Conservation (phyloP, 2,797 vertebrate genomes). For the Rhynchotus rufescens region DNA sequence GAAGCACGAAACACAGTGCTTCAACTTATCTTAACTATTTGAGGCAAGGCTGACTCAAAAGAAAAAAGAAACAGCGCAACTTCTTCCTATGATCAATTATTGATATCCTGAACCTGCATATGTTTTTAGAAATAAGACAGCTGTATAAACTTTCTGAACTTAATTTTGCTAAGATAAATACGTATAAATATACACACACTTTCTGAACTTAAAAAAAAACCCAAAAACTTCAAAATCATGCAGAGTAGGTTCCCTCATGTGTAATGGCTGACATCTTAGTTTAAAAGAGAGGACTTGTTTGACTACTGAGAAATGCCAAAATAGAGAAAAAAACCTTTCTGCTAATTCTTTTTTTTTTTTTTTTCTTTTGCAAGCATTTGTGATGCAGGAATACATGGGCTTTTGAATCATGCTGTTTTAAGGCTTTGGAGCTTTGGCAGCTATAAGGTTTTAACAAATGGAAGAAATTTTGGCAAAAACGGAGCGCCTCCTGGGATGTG, state of each 20-base stretch:
- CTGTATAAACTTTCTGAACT: background rate
- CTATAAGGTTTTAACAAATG: background rate
- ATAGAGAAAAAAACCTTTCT: background rate
- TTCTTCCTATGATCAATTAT: background rate
- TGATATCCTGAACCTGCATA: background rate
- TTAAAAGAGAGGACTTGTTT: background rate
- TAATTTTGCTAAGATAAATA: no score
- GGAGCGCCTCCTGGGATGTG: background rate
- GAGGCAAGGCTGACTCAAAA: conserved; percentile 20
- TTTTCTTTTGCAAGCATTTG: background rate
- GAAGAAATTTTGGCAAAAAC: background rate
- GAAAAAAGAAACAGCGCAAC: background rate
- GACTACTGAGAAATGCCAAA: background rate
- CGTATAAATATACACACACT: no score
- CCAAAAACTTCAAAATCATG: background rate
- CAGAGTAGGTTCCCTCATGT: background rate
- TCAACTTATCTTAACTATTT: conserved; percentile 20
- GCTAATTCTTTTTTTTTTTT: background rate
- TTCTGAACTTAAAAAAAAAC: background rate
- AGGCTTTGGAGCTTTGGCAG: background rate
- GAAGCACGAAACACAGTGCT: background rate
- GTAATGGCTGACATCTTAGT: background rate
- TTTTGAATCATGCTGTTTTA: background rate
- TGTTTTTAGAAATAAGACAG: background rate
- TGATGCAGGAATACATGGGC: background rate